Conservation (phyloP, 2,888 invertebrate genomes). For the Cheilosia pagana region DNA sequence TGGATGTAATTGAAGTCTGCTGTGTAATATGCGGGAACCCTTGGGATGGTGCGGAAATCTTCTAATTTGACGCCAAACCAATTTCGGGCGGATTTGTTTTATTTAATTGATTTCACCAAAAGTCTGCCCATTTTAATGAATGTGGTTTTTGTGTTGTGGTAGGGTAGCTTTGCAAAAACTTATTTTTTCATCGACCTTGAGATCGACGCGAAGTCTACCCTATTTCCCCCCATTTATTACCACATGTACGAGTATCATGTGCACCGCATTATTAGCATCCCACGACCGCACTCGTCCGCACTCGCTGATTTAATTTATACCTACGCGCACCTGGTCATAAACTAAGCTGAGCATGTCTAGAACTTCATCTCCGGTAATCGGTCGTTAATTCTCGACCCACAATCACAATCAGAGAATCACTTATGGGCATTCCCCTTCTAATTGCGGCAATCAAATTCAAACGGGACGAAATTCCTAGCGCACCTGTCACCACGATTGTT, state of each 20-base stretch:
- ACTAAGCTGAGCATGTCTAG: not conserved
- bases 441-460: constrained; percentile 42
- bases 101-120: too few relatives aligned
- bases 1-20: constrained; percentile 8
- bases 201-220: too few relatives aligned
- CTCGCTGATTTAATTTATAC: not conserved
- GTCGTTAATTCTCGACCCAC: constrained; percentile 25
- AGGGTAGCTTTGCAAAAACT: too few relatives aligned
- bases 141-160: too few relatives aligned
- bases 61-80: too few relatives aligned
- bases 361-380: constrained; percentile 22
- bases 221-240: too few relatives aligned
- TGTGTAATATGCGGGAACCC: not conserved
- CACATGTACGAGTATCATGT: too few relatives aligned
- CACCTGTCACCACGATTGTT: constrained; percentile 16
- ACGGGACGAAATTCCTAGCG: constrained; percentile 1
- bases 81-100: too few relatives aligned
- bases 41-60: too few relatives aligned
- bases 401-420: constrained; percentile 31
- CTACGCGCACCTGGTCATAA: not conserved
- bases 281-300: not conserved
- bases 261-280: not conserved
- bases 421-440: constrained; percentile 20
- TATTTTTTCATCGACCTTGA: too few relatives aligned
- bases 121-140: too few relatives aligned